A percentile compares a stretch with the other conserved stretches of the same genome.
Evolutionary conservation across 2,113 vertebrate genomes (phyloP).

Genomic region (Lathamus discolor): DNA sequence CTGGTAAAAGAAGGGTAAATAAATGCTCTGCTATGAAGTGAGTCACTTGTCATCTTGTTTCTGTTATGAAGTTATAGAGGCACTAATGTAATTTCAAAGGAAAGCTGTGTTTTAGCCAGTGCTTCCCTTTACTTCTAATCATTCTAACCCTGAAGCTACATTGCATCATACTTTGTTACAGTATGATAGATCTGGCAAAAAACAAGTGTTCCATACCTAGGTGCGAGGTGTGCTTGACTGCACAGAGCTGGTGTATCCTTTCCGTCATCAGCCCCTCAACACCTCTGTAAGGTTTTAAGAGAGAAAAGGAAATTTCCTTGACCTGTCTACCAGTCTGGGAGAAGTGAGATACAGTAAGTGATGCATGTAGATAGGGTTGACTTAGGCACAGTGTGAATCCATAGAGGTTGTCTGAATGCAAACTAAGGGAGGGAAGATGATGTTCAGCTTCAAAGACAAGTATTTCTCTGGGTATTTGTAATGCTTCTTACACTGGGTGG

Average conservation of each 20-base stretch:
- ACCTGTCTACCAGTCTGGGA: neutral
- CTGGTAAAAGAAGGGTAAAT: neutral
- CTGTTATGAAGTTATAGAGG: neutral
- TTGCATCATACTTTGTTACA: neutral
- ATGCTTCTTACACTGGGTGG: neutral
- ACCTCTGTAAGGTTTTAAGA: neutral
- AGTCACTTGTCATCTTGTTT: neutral
- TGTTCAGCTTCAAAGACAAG: neutral
- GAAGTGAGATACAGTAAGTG: neutral
- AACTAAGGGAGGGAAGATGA: neutral
- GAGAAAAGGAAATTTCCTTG: neutral
- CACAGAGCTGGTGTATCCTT: neutral
- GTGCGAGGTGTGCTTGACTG: neutral
- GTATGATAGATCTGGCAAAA: neutral
- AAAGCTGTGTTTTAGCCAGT: neutral
- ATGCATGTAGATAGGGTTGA: accelerated
- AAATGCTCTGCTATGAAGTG: neutral
- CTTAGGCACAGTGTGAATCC: accelerated
- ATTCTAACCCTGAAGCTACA: neutral
- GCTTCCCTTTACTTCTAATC: neutral
- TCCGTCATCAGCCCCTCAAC: neutral
- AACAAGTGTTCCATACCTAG: neutral
- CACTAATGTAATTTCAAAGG: neutral
- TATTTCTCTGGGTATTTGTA: neutral
- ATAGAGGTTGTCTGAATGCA: neutral